Percentiles rank a stretch among this genome's conserved stretches.
Evolutionary conservation across 2,797 vertebrate genomes (phyloP).

Genomic region (Neomorphus geoffroyi): DNA sequence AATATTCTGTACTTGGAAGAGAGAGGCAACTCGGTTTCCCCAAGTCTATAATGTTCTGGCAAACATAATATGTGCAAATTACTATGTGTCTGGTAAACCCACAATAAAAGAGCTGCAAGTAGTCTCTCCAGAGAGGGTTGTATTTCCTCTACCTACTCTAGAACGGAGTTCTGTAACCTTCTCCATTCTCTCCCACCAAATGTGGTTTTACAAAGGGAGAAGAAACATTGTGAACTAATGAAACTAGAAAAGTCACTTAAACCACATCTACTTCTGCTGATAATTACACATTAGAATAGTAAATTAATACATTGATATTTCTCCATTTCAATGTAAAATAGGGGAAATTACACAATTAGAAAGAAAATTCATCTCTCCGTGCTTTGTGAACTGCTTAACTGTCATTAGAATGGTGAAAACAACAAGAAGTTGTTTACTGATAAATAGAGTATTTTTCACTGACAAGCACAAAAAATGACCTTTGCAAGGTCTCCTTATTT

Average conservation of each 20-base stretch:
- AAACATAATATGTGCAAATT: neutral
- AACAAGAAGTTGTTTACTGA: neutral
- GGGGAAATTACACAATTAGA: neutral
- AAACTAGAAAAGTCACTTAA: neutral
- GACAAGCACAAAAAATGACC: neutral
- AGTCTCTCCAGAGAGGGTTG: neutral
- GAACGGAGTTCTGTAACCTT: neutral
- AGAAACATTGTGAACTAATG: neutral
- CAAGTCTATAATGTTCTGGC: neutral
- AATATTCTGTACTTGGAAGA: neutral
- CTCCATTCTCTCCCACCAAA: neutral
- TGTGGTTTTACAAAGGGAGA: neutral
- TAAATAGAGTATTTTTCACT: neutral
- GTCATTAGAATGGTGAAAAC: neutral
- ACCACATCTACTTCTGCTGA: neutral
- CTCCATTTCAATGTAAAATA: neutral
- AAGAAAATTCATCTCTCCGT: neutral
- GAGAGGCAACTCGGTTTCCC: neutral
- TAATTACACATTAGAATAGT: neutral
- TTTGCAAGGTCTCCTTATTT: neutral
- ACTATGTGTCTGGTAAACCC: neutral
- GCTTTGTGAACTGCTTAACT: neutral
- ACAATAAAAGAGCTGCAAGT: neutral
- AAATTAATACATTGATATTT: neutral
- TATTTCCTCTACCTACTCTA: neutral